A percentile compares a stretch with the other conserved stretches of the same genome.
These are phyloP conservation scores for Drosophila diplacantha DNA, from an alignment of 2,888 invertebrate genomes.

Conservation along the genomic window DNA sequence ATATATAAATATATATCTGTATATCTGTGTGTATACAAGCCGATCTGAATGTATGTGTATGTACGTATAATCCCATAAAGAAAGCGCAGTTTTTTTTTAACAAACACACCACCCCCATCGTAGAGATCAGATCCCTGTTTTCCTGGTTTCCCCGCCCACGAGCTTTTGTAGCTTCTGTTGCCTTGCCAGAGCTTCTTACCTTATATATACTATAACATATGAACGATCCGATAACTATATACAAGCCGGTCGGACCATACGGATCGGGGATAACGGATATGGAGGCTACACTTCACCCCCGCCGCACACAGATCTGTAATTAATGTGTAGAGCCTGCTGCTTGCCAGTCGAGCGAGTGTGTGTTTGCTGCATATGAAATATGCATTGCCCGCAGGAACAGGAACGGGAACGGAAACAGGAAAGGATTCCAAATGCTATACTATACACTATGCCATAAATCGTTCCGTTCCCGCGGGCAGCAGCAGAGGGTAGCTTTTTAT, in stretches of 20 bases:
- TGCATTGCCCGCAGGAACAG: slow-evolving; percentile 15
- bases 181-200: slow-evolving; percentile 68
- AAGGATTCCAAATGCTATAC: slow-evolving; percentile 1
- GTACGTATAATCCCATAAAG: slow-evolving; percentile 3
- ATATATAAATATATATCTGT: slow-evolving; percentile 5
- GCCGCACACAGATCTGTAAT: slow-evolving; percentile 10
- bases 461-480: slow-evolving; percentile 24
- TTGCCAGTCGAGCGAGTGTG: slow-evolving; percentile 6
- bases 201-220: slow-evolving; percentile 39
- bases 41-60: slow-evolving; percentile 34
- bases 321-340: slow-evolving; percentile 17
- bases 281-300: background rate
- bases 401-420: slow-evolving; percentile 6
- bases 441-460: background rate
- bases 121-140: slow-evolving; percentile 11
- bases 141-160: slow-evolving; percentile 39
- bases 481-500: slow-evolving; percentile 60
- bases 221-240: slow-evolving; percentile 36
- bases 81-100: slow-evolving; percentile 33
- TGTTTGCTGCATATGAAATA: slow-evolving; percentile 27
- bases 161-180: slow-evolving; percentile 68
- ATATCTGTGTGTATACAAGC: slow-evolving; percentile 41
- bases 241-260: slow-evolving; percentile 15
- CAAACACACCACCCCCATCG: background rate
- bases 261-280: background rate